phyloP scores from a whole-genome alignment of 1,140 invertebrate genomes.

The Lanistes nyassanus region DNA sequence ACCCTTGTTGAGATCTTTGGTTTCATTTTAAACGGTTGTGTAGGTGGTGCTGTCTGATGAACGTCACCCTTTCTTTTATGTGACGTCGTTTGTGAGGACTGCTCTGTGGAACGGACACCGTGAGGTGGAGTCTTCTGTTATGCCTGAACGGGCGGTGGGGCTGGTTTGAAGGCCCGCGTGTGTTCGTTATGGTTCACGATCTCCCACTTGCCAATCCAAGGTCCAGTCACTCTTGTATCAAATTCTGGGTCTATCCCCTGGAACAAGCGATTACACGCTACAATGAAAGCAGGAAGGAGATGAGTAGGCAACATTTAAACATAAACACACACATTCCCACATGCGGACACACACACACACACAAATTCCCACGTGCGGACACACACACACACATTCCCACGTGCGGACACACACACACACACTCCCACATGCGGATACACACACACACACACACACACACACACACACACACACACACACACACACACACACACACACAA shows the following conservation, averaged over 20 bases:
- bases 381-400: slow-evolving; percentile 7
- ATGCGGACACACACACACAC: slow-evolving; percentile 3
- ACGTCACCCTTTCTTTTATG: background rate
- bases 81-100: too few species aligned
- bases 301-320: background rate
- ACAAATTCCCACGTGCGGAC: background rate
- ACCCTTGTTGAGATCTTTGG: background rate
- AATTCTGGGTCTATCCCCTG: slow-evolving; percentile 50
- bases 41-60: background rate
- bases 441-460: slow-evolving; percentile 8
- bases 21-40: background rate
- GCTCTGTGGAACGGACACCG: too few species aligned
- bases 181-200: slow-evolving; percentile 60
- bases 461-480: background rate
- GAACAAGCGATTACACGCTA: slow-evolving; percentile 26
- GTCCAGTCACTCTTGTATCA: slow-evolving; percentile 61
- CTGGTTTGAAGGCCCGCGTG: slow-evolving; percentile 47
- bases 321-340: background rate
- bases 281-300: background rate
- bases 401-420: too few species aligned
- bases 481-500: too few species aligned
- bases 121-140: too few species aligned
- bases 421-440: slow-evolving; percentile 3
- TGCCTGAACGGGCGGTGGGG: background rate
- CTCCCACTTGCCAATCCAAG: slow-evolving; percentile 63